Base-by-base conservation (phyloP, 2,888 invertebrate species). In the Nomada fabriciana region DNA sequence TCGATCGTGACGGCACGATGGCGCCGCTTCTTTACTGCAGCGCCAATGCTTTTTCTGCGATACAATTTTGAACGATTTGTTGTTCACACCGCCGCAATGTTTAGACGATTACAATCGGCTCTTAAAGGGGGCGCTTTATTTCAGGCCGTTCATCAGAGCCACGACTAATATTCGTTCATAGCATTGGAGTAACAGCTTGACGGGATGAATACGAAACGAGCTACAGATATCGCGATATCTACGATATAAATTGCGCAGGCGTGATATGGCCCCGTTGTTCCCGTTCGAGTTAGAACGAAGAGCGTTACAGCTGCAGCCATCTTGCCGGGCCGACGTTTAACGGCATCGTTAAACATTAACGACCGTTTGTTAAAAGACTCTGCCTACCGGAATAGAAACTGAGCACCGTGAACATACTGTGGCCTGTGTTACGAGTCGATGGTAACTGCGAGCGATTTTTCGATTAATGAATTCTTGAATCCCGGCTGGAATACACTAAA, bases 261-360 rank as follows among this genome's bases (percentile, higher is more conserved):
- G 11, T 36, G 73, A 69, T 60, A 55, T 68, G 64, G 57, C 64
- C 68, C 60, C 13, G 53, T 80, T 60, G 52, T 55, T 29, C 59
- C 74, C 75, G 67, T 74, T 73, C 72, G 68, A 81, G 81, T 68
- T 75, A 82, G 82, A 83, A 86, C 86, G 74, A 76, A 75, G 83
- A 86, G 86, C 76, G 78, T 86, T 89, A 87, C 91, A 92, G 92
- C 91, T 92, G 92, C 90, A 86, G 91, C 92, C 92, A 92, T 92
- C 91, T 92, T 92, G 91, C 90, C 84, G 88, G 80, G 79, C 79
- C 85, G 86, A 81, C 79, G 81, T 89, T 92, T 91, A 92, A 92
- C 89, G 89, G 89, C 90, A 86, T 90, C 91, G 91, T 92, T 92
- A 92, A 92, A 86, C 82, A 82, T 91, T 92, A 91, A 91, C 91